phyloP scores from a whole-genome alignment of 2,797 vertebrate species.

The Champsocephalus gunnari region DNA sequence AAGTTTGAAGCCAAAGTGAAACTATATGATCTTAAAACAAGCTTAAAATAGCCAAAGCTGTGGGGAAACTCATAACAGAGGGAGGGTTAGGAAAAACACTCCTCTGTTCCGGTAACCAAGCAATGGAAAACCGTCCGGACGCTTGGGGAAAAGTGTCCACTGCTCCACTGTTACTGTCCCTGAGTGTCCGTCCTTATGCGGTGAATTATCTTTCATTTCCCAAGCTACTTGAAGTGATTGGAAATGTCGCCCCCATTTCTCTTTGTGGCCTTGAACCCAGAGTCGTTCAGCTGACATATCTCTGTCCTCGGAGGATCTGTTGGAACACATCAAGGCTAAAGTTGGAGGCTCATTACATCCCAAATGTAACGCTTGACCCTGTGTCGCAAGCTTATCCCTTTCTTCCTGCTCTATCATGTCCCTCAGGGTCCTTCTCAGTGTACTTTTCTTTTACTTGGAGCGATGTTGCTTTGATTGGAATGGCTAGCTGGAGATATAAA shows the following conservation, averaged over 20 bases:
- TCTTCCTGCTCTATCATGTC: constrained; percentile 49
- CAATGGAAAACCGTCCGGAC: constrained; percentile 67
- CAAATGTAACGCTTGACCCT: constrained; percentile 57
- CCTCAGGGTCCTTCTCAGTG: constrained; percentile 43
- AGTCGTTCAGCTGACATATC: constrained; percentile 39
- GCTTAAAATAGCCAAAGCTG: constrained; percentile 72
- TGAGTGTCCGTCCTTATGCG: constrained; percentile 46
- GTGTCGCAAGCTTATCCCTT: constrained; percentile 57
- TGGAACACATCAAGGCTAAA: constrained; percentile 60
- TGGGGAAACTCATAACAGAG: constrained; percentile 59
- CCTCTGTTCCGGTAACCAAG: constrained; percentile 54
- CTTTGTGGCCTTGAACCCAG: constrained; percentile 34
- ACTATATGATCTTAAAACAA: constrained; percentile 58
- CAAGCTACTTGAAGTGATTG: constrained; percentile 54
- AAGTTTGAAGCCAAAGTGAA: constrained; percentile 60
- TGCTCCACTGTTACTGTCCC: constrained; percentile 44
- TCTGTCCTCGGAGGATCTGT: constrained; percentile 46
- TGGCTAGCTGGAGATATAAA: constrained; percentile 56
- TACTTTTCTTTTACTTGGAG: constrained; percentile 48
- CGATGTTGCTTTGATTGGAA: constrained; percentile 64
- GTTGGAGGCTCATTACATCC: constrained; percentile 56
- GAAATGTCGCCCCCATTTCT: constrained; percentile 55
- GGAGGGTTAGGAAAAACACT: constrained; percentile 66
- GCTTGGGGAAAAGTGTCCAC: constrained; percentile 60
- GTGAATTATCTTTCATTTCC: constrained; percentile 65